Evolutionary conservation across 37 sponge, comb jelly and placozoan genomes (phyloP), one percentile per base, ranked within the genome.

Genomic region (Dysidea cf. avara): DNA sequence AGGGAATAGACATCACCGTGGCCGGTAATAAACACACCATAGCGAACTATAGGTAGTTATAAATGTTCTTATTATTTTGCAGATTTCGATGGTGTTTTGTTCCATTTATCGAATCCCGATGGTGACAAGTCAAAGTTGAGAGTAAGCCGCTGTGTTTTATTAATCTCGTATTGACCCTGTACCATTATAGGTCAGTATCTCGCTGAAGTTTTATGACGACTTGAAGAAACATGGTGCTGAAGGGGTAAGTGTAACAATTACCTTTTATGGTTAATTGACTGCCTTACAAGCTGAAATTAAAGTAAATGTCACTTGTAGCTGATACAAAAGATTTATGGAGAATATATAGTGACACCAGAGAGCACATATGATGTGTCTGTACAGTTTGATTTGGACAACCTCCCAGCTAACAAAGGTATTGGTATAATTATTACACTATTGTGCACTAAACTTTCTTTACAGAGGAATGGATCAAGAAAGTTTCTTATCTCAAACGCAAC

Each of bases 81-180:
- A 95, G 96, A 95, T 84, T 95, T 88, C 73, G 96, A 95, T 80
- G 96, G 96, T 0, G 90, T 95, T 26, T 69, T 95, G 34, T 95
- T 76, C 66, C 96, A 95, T 68, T 81, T 95, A 17, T 76, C 96
- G 7, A 97, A 97, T 61, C 90, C 96, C 36, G 93, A 84, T 54
- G 80, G 87, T 20, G 92, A 96, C 71, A 96, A 96, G 74, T 67
- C 53, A 24, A 88, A 85, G 51, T 88, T 96, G 20, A 75, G 82
- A 31, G 87, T 94, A 49, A 80, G 94, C 28, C 11, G 24, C 2
- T 35, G 11, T 52, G 55, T 56, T 36, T 20, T 65, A n/a, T 37
- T 4, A 39, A 28, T 3, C 53, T 50, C 1, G 13, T 59, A 26
- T 74, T 59, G 49, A 56, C 22, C 33, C 38, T 34, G 12, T 39